Conservation (phyloP, 2,888 invertebrate genomes). For the Linnaemya vulpina region DNA sequence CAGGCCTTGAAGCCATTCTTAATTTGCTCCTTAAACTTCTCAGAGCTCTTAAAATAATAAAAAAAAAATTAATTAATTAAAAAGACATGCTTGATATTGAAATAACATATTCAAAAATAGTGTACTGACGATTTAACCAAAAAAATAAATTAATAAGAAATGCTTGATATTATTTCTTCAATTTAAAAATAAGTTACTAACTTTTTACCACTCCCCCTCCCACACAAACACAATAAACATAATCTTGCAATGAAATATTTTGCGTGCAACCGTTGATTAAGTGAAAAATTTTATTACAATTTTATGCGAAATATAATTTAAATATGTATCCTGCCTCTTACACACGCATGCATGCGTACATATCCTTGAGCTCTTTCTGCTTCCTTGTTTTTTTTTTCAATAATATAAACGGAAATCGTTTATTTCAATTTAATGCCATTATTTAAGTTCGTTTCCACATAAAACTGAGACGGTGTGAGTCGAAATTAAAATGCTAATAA, state of each 20-base stretch:
- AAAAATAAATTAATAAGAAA: too few relatives aligned
- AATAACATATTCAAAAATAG: too few relatives aligned
- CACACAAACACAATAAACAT: not conserved
- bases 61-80: too few relatives aligned
- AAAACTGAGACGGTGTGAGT: not conserved
- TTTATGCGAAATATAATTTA: slow-evolving; percentile 56
- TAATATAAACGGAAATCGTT: slow-evolving; percentile 64
- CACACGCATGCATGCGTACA: not conserved
- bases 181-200: too few relatives aligned
- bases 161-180: too few relatives aligned
- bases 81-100: too few relatives aligned
- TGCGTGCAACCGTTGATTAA: not conserved
- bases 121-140: too few relatives aligned
- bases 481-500: not conserved
- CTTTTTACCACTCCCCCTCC: not conserved
- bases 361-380: too few relatives aligned
- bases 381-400: not conserved
- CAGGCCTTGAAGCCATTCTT: too few relatives aligned
- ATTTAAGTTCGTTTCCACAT: slow-evolving; percentile 17
- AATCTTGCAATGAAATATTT: not conserved
- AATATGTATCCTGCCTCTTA: not conserved
- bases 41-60: too few relatives aligned
- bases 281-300: slow-evolving; percentile 62
- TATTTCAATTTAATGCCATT: slow-evolving; percentile 68
- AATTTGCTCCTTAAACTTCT: too few relatives aligned